Percentiles rank a stretch among this genome's conserved stretches.
Evolutionary conservation across 2,797 vertebrate species (phyloP).

Genomic region (Hirundo rustica): DNA sequence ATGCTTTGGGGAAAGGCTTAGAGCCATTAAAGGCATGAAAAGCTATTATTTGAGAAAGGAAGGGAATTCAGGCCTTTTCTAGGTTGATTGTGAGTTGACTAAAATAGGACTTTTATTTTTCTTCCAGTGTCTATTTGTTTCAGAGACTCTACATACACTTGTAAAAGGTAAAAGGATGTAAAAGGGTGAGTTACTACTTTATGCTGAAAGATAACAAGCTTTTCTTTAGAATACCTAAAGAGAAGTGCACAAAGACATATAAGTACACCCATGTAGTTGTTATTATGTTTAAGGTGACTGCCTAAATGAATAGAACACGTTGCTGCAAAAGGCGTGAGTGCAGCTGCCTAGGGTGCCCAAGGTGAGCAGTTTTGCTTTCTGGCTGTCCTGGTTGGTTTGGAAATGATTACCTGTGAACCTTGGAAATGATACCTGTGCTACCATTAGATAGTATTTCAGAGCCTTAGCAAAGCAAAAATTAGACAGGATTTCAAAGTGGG

Average conservation of each 20-base stretch:
- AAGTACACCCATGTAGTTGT: not conserved
- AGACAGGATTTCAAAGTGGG: not conserved
- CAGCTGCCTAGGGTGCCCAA: not conserved
- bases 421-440: not conserved
- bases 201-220: not conserved
- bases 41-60: not conserved
- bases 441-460: not conserved
- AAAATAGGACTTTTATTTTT: not conserved
- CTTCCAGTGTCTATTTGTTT: not conserved
- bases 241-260: not conserved
- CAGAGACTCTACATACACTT: not conserved
- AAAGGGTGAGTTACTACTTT: not conserved
- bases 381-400: not conserved
- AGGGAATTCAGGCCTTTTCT: not conserved
- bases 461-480: not conserved
- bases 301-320: not conserved
- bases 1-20: not conserved
- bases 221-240: not conserved
- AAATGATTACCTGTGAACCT: not conserved
- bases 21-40: not conserved
- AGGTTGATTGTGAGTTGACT: not conserved
- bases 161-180: not conserved
- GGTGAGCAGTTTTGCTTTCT: not conserved
- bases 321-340: not conserved
- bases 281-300: not conserved